phyloP scores from a whole-genome alignment of 1,140 invertebrate species.

The Zaprionus kolodkinae region DNA sequence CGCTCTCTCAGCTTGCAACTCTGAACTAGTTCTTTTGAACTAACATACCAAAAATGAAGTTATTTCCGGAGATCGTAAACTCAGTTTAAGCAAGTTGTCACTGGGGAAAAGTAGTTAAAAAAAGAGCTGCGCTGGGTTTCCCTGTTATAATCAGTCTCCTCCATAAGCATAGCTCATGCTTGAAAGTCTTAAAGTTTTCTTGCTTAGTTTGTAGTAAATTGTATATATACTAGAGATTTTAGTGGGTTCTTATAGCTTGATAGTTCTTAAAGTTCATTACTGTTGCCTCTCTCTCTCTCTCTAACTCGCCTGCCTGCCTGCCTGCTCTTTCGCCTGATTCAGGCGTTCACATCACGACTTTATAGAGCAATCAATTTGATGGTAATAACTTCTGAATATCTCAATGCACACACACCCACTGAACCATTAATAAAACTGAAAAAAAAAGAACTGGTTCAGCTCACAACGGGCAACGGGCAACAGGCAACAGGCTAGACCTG shows the following conservation, averaged over 20 bases:
- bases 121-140: neutral
- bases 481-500: conserved; percentile 30
- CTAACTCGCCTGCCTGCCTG: no score
- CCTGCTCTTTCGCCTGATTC: neutral
- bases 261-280: conserved; percentile 1
- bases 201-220: no score
- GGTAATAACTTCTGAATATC: conserved; percentile 43
- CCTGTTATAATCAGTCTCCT: no score
- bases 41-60: neutral
- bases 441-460: conserved; percentile 27
- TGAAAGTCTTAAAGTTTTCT: neutral
- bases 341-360: conserved; percentile 1
- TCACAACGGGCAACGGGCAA: neutral
- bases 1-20: neutral
- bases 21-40: neutral
- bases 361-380: conserved; percentile 35
- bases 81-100: neutral
- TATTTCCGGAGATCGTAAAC: neutral
- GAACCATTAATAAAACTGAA: conserved; percentile 30
- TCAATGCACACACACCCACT: conserved; percentile 48
- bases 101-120: neutral
- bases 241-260: neutral
- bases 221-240: no score
- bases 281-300: no score
- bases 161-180: no score